These are phyloP conservation scores for Scopus umbretta DNA, from an alignment of 2,113 vertebrate genomes.

Conservation along the genomic window DNA sequence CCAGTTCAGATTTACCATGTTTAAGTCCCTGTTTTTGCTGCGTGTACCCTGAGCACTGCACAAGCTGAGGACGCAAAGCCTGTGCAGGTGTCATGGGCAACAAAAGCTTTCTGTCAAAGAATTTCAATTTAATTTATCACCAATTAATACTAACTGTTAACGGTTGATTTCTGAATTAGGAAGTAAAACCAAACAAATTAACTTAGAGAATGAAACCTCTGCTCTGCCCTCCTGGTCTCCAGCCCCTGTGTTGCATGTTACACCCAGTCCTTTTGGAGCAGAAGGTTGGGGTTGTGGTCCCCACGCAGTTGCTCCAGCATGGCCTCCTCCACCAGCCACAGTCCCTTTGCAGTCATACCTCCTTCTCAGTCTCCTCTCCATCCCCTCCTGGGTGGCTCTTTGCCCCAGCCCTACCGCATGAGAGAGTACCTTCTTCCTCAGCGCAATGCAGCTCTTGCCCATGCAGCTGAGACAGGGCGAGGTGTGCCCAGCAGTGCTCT, in stretches of 20 bases:
- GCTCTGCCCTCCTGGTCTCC: neutral
- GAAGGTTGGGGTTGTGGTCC: neutral
- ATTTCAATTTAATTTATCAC: neutral
- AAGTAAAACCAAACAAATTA: neutral
- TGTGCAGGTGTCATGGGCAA: neutral
- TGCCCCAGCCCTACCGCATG: neutral
- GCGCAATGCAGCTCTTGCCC: neutral
- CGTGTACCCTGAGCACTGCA: neutral
- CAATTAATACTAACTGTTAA: neutral
- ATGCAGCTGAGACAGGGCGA: fast-evolving
- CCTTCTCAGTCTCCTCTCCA: neutral
- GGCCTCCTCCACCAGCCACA: neutral
- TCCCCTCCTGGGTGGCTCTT: neutral
- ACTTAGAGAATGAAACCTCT: neutral
- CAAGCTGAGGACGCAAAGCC: neutral
- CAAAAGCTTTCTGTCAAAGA: neutral
- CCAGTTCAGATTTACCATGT: neutral
- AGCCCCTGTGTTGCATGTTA: neutral
- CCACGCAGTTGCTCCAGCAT: fast-evolving
- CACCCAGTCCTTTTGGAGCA: neutral
- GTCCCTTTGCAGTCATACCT: neutral
- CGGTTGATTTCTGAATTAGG: neutral
- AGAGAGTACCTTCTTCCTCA: neutral
- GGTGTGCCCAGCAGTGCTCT: neutral
- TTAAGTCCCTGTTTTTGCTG: neutral